phyloP scores from a whole-genome alignment of 2,113 vertebrate species.

The Tiliqua scincoides region DNA sequence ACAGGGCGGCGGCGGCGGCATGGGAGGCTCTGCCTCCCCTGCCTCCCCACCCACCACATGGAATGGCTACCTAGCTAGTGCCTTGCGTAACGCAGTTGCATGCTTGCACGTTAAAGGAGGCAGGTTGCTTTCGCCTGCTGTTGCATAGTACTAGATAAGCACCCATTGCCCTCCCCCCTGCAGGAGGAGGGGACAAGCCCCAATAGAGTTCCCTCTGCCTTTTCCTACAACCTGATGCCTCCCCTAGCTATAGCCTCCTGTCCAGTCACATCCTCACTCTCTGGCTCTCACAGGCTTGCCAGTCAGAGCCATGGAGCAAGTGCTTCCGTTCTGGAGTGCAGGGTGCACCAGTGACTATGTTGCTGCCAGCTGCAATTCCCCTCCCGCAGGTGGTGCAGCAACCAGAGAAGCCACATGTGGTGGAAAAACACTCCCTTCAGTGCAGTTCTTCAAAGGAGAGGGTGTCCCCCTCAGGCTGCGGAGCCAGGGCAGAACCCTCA shows the following conservation, averaged over 20 bases:
- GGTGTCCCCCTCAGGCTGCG: background rate
- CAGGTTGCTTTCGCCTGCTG: background rate
- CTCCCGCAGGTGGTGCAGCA: too few species aligned
- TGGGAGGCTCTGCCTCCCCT: too few species aligned
- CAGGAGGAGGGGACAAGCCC: background rate
- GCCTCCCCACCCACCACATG: too few species aligned
- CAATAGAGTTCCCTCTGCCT: too few species aligned
- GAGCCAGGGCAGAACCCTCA: background rate
- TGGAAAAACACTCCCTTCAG: background rate
- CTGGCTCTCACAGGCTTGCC: too few species aligned
- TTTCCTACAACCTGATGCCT: too few species aligned
- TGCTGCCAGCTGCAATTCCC: background rate
- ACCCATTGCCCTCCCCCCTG: background rate
- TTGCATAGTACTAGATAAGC: background rate
- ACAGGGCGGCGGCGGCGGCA: too few species aligned
- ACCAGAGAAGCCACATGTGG: background rate
- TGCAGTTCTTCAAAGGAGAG: background rate
- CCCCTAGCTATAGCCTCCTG: too few species aligned
- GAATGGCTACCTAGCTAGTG: background rate
- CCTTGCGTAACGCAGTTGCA: background rate
- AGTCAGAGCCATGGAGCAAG: background rate
- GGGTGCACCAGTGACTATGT: too few species aligned
- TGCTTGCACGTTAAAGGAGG: background rate
- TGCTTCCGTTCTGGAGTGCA: background rate
- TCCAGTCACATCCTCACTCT: too few species aligned